These are phyloP conservation scores for Andrena hattorfiana DNA, from an alignment of 2,888 invertebrate genomes.

Conservation along the genomic window DNA sequence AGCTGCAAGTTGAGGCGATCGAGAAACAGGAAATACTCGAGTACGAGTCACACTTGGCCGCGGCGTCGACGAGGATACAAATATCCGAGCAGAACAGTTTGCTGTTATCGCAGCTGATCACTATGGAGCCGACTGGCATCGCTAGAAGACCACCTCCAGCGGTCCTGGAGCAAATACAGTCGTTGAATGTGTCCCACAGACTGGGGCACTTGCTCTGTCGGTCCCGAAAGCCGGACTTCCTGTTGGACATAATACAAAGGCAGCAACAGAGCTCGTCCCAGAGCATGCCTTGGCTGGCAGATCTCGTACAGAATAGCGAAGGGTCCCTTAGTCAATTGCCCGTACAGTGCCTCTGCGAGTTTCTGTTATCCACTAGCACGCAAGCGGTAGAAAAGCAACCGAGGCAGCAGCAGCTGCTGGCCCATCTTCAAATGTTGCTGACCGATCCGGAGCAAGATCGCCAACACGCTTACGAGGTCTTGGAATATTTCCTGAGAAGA, in stretches of 20 bases:
- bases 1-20: slow-evolving; percentile 89
- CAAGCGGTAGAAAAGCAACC: slow-evolving; percentile 89
- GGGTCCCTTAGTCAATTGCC: slow-evolving; percentile 95
- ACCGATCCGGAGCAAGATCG: slow-evolving; percentile 86
- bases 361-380: slow-evolving; percentile 90
- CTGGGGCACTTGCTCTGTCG: slow-evolving; percentile 96
- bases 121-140: slow-evolving; percentile 94
- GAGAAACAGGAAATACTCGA: slow-evolving; percentile 93
- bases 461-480: slow-evolving; percentile 91
- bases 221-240: slow-evolving; percentile 95
- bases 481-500: slow-evolving; percentile 95
- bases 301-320: slow-evolving; percentile 96
- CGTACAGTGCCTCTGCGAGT: slow-evolving; percentile 99
- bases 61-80: slow-evolving; percentile 93
- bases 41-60: slow-evolving; percentile 96
- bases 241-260: slow-evolving; percentile 96
- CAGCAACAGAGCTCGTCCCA: slow-evolving; percentile 93
- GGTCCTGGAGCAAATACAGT: slow-evolving; percentile 92
- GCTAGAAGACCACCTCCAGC: slow-evolving; percentile 92
- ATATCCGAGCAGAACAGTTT: slow-evolving; percentile 96
- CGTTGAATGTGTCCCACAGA: slow-evolving; percentile 91
- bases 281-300: slow-evolving; percentile 98
- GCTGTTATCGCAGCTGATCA: slow-evolving; percentile 93
- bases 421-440: slow-evolving; percentile 87
- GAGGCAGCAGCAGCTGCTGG: slow-evolving; percentile 91